A percentile compares a stretch with the other conserved stretches of the same genome.
These are phyloP conservation scores for Silurus asotus DNA, from an alignment of 2,113 vertebrate genomes.

Conservation along the genomic window DNA sequence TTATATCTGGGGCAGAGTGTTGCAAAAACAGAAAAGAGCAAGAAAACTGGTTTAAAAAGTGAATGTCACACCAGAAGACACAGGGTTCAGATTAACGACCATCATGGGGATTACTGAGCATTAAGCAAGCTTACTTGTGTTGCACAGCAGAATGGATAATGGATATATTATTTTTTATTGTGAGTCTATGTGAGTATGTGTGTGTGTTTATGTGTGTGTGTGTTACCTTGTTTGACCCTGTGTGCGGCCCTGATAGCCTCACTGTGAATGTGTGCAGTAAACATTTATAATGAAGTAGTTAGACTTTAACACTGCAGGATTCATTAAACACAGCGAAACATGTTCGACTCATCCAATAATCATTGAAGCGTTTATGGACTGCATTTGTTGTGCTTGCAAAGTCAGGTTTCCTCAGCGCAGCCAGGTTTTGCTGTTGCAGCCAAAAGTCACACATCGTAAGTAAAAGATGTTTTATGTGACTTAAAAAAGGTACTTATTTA, in stretches of 20 bases:
- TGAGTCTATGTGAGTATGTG: background rate
- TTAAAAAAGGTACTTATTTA: too few species aligned
- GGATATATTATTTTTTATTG: background rate
- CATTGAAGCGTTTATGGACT: background rate
- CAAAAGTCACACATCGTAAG: background rate
- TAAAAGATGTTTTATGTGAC: too few species aligned
- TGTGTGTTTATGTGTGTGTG: slow-evolving; percentile 17
- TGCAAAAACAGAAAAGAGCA: background rate
- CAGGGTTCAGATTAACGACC: slow-evolving; percentile 23
- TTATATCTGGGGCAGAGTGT: background rate
- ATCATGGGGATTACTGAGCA: slow-evolving; percentile 33
- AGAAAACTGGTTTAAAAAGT: background rate
- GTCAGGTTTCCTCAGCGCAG: background rate
- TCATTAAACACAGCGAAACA: background rate
- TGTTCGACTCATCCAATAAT: background rate
- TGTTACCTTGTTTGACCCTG: slow-evolving; percentile 23
- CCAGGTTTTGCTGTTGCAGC: background rate
- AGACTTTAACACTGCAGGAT: slow-evolving; percentile 5
- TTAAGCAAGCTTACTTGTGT: slow-evolving; percentile 43
- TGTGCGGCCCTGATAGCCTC: background rate
- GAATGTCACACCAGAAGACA: slow-evolving; percentile 32
- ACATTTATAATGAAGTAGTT: background rate
- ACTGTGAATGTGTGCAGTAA: background rate
- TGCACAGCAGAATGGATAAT: slow-evolving; percentile 31
- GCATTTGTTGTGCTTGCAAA: background rate